Percentiles rank a stretch among this genome's conserved stretches.
Evolutionary conservation across 2,113 vertebrate genomes (phyloP).

Genomic region (Datnioides undecimradiatus): DNA sequence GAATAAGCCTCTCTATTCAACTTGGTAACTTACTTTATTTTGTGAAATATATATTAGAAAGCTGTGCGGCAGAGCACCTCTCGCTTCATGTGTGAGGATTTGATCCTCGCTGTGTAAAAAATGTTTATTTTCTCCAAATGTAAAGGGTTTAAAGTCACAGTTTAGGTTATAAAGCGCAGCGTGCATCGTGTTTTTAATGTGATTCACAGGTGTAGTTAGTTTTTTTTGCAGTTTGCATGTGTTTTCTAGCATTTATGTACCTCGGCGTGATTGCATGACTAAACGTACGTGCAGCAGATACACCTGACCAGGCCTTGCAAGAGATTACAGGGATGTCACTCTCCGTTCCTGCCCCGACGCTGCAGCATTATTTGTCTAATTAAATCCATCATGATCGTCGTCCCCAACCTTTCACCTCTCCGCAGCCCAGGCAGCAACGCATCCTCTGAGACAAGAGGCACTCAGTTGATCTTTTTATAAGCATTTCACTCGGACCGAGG

Average conservation of each 20-base stretch:
- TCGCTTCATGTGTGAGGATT: neutral
- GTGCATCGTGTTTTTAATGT: neutral
- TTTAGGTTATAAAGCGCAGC: no score
- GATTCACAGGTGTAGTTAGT: neutral
- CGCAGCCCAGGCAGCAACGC: neutral
- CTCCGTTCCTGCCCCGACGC: neutral
- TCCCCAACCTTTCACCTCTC: neutral
- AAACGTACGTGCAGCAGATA: neutral
- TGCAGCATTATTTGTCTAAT: conserved; percentile 27
- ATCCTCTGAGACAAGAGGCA: conserved; percentile 21
- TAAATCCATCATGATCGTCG: conserved; percentile 21
- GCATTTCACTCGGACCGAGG: conserved; percentile 6
- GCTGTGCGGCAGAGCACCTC: neutral
- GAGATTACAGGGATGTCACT: conserved; percentile 19
- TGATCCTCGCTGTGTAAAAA: neutral
- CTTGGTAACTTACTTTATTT: neutral
- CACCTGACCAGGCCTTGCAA: neutral
- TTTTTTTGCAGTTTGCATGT: neutral
- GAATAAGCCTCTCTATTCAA: neutral
- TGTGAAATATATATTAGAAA: neutral
- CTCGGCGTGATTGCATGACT: neutral
- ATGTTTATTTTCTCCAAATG: neutral
- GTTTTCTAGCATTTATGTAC: neutral
- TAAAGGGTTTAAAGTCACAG: neutral
- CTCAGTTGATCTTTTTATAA: conserved; percentile 21